These are phyloP conservation scores for Virgularia gustaviana DNA, from an alignment of 92 coral and sea anemone genomes.

Conservation along the genomic window DNA sequence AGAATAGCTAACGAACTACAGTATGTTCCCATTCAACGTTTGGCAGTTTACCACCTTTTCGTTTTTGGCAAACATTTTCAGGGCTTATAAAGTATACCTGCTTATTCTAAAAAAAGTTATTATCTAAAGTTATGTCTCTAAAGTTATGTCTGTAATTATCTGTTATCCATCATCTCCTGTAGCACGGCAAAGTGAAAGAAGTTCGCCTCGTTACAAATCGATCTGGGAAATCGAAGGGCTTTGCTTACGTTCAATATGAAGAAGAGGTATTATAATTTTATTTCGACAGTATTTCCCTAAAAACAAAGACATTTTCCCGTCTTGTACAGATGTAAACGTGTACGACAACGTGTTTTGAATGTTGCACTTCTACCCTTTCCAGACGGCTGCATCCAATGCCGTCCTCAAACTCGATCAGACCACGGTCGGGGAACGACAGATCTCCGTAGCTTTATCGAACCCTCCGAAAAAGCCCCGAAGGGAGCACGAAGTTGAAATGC, in stretches of 20 bases:
- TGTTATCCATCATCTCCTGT: slow-evolving; percentile 5
- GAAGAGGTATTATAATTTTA: slow-evolving; percentile 62
- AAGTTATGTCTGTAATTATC: no score
- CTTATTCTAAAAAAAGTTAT: no score
- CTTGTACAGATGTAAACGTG: no score
- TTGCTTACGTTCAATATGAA: slow-evolving; percentile 83
- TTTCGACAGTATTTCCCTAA: neutral
- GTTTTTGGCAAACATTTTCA: slow-evolving; percentile 4
- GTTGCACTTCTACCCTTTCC: neutral
- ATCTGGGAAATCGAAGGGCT: slow-evolving; percentile 90
- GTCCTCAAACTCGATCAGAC: slow-evolving; percentile 68
- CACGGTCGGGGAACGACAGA: slow-evolving; percentile 65
- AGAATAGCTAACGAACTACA: no score
- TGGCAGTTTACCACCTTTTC: slow-evolving; percentile 21
- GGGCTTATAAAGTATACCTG: neutral
- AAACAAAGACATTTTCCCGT: neutral
- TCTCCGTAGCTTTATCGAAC: slow-evolving; percentile 89
- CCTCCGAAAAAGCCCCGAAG: slow-evolving; percentile 78
- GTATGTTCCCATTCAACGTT: no score
- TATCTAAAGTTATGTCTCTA: no score
- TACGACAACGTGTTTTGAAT: neutral
- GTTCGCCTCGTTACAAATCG: slow-evolving; percentile 81
- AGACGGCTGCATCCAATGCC: slow-evolving; percentile 77
- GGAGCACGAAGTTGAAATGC: slow-evolving; percentile 46
- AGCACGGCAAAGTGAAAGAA: slow-evolving; percentile 84